Percentiles rank a stretch among this genome's conserved stretches.
Evolutionary conservation across 1,140 invertebrate genomes (phyloP).

Genomic region (Drosophila chauvacae): DNA sequence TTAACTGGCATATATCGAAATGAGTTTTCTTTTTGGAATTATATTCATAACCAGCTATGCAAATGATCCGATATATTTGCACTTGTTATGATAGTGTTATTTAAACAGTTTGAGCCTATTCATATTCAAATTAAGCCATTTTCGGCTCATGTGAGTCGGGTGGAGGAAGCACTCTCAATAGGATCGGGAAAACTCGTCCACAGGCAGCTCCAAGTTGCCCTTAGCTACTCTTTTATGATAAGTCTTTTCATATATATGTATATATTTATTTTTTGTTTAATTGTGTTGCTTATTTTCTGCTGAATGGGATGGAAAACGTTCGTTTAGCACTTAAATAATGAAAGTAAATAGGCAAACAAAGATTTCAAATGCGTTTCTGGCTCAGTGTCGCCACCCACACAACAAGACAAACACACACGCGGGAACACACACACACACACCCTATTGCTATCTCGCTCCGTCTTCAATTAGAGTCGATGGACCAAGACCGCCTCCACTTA

Average conservation of each 20-base stretch:
- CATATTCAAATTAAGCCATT: conserved; percentile 52
- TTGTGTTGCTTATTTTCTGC: conserved; percentile 31
- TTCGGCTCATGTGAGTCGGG: conserved; percentile 36
- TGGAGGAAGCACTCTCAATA: background rate
- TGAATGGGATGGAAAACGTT: conserved; percentile 49
- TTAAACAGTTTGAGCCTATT: conserved; percentile 41
- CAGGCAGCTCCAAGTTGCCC: conserved; percentile 16
- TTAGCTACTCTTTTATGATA: conserved; percentile 6
- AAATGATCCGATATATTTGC: conserved; percentile 32
- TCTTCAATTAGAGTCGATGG: conserved; percentile 42
- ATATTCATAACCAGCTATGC: conserved; percentile 39
- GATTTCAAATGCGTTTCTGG: conserved; percentile 50
- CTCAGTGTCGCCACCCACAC: conserved; percentile 48
- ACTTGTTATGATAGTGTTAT: conserved; percentile 44
- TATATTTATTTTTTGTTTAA: conserved; percentile 21
- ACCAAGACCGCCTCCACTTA: conserved; percentile 28
- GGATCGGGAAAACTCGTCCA: conserved; percentile 27
- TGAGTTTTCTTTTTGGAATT: conserved; percentile 12
- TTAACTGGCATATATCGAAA: background rate
- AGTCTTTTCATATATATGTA: conserved; percentile 4
- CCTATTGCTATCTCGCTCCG: conserved; percentile 5
- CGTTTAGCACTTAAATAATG: conserved; percentile 63
- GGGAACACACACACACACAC: conserved; percentile 5
- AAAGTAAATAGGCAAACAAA: conserved; percentile 44
- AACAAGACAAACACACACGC: conserved; percentile 16